Base-by-base conservation (phyloP, 2,113 vertebrate species). In the Chauna torquata region DNA sequence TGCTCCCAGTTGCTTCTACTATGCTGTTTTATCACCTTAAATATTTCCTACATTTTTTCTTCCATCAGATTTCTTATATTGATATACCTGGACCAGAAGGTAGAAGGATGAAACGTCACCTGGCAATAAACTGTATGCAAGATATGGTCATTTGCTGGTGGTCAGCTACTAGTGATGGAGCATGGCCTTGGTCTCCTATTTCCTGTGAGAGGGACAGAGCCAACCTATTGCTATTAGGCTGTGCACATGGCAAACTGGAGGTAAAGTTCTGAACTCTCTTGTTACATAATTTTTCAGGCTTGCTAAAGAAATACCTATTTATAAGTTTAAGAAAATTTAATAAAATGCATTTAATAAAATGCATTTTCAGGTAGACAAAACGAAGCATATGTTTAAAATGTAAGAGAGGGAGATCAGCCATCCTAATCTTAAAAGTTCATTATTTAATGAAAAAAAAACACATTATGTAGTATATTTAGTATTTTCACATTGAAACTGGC, bases 131-230 rank as follows among this genome's bases (percentile, higher is more conserved):
- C 95, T 92, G 42, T 89, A 40, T 95, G 44, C 99, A 99, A 96
- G 99, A 99, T 59, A 91, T 98, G 96, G 98, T 98, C 24, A 92
- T 99, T 96, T 99, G 99, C 98, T 99, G 99, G 99, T 99, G 99
- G 99, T 97, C 98, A 64, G 88, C 97, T 88, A 82, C 97, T 32
- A 97, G 91, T 58, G 98, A 98, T 61, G 99, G 98, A 93, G 97
- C 96, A 71, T 99, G 99, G 98, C 99, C 99, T 92, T 99, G 99
- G 99, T 98, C 98, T 91, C 99, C 99, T 12, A 91, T 98, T 88
- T 97, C 98, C 94, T 98, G 97, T 88, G 97, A 98, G 70, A 97
- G 96, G 24, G 97, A 99, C 90, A 98, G 98, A 98, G 98, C 98
- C 97, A 99, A 99, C 97, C 92, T 99, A 80, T 97, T 99, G 69